Conservation (phyloP, 2,888 invertebrate genomes). For the Lysandra coridon region DNA sequence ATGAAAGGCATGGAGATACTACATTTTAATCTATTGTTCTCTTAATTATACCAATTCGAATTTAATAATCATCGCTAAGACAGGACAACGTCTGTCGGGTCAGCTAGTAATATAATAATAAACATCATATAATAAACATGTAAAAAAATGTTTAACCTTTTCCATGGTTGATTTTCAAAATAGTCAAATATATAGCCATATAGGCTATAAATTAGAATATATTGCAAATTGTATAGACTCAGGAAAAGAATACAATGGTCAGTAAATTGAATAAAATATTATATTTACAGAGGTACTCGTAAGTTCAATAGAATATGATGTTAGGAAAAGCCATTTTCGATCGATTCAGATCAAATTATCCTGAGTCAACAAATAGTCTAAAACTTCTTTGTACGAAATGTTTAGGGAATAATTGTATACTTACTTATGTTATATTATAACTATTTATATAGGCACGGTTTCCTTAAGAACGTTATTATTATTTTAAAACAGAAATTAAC, state of each 20-base stretch:
- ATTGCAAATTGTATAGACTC: no score
- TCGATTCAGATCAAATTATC: constrained; percentile 1
- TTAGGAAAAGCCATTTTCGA: not conserved
- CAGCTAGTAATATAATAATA: no score
- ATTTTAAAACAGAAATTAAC: not conserved
- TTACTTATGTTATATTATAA: not conserved
- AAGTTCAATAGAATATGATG: not conserved
- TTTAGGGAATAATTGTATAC: not conserved
- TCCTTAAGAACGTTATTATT: not conserved
- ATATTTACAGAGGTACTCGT: not conserved
- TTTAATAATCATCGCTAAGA: no score
- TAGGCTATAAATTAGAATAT: no score
- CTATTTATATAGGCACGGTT: not conserved
- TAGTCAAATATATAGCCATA: no score
- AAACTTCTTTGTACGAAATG: not conserved
- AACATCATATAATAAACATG: no score
- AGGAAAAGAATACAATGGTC: not conserved
- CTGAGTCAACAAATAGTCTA: not conserved
- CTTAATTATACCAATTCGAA: no score
- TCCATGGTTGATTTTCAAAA: no score
- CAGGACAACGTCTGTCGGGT: no score
- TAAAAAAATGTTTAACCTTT: no score
- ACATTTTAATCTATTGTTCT: no score
- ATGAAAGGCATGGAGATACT: no score
- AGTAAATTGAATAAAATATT: not conserved